These are phyloP conservation scores for Trachemys scripta DNA, from an alignment of 2,113 vertebrate species.

Conservation along the genomic window DNA sequence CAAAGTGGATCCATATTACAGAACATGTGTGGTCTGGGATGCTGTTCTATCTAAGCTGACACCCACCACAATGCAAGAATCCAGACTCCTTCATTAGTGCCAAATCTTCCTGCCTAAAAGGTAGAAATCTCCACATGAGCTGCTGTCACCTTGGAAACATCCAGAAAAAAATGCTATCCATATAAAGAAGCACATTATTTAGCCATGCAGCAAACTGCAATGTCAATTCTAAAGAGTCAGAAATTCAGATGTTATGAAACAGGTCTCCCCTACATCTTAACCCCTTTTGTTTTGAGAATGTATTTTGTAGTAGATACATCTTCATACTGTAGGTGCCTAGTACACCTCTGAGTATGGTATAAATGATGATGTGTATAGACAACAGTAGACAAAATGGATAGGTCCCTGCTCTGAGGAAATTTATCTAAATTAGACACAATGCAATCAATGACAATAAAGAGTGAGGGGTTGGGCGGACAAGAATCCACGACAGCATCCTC, in stretches of 20 bases:
- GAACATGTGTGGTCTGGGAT: not conserved
- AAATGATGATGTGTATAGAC: not conserved
- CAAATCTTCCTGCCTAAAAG: conserved; percentile 55
- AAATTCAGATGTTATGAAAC: not conserved
- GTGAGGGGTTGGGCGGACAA: not conserved
- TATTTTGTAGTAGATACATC: not conserved
- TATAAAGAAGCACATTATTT: conserved; percentile 7
- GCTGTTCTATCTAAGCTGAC: conserved; percentile 32
- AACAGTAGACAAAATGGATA: not conserved
- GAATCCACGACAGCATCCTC: not conserved
- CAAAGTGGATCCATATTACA: not conserved
- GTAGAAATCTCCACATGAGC: conserved; percentile 62
- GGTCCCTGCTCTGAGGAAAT: not conserved
- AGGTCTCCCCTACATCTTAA: not conserved
- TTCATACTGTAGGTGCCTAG: not conserved
- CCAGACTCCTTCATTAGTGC: conserved; percentile 47
- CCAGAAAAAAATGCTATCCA: conserved; percentile 33
- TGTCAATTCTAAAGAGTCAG: not conserved
- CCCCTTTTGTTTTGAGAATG: not conserved
- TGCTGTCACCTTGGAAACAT: conserved; percentile 76
- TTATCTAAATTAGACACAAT: not conserved
- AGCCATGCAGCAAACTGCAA: not conserved
- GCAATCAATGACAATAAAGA: not conserved
- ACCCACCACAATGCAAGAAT: not conserved
- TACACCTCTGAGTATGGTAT: not conserved